Base-by-base conservation (phyloP, 2,888 invertebrate species). In the Nephrotoma guestfalica region DNA sequence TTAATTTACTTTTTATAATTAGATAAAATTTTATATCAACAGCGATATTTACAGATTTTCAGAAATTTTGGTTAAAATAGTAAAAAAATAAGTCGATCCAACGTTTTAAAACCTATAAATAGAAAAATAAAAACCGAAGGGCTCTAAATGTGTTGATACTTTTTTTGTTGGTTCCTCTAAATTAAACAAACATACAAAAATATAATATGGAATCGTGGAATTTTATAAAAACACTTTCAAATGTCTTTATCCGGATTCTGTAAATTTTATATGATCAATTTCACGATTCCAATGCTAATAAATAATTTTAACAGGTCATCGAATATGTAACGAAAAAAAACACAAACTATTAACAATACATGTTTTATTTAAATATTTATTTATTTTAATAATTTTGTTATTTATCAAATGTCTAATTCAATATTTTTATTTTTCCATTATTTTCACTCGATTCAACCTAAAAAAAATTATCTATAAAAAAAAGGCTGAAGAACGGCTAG, bases 401-500 rank as follows among this genome's bases (percentile, higher is more conserved):
- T 71, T 30, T 30, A 71, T n/a, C 30, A 71, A 71, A 71, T 71
- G 9, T 71, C 86, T 40, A 86, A 45, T 85, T 42, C 41, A 85
- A 85, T 47, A 57, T 85, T 85, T 85, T 85, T 85, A 51, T 86
- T 86, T 83, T 87, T 83, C 71, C 71, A 71, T 71, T 71, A 71
- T 71, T 71, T 86, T 30, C 30, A 86, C 40, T 71, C 43, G 84
- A 41, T 85, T 85, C 43, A 30, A 43, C 86, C 11, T 7, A 83
- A 83, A 51, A 51, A 18, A 15, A 18, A 71, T 6, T 30, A 71
- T 30, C 7, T 57, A 57, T 15, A 15, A 85, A 85, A 1, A 84
- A 11, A 51, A 98, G 98, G 98, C 98, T 90, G 99, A 99, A 93
- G 98, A 99, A 92, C 94, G 98, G 90, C 94, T 98, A 91, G 97